Percentiles rank a stretch among this genome's conserved stretches.
These are phyloP conservation scores for Ptyas mucosa DNA, from an alignment of 2,113 vertebrate genomes.

Conservation along the genomic window DNA sequence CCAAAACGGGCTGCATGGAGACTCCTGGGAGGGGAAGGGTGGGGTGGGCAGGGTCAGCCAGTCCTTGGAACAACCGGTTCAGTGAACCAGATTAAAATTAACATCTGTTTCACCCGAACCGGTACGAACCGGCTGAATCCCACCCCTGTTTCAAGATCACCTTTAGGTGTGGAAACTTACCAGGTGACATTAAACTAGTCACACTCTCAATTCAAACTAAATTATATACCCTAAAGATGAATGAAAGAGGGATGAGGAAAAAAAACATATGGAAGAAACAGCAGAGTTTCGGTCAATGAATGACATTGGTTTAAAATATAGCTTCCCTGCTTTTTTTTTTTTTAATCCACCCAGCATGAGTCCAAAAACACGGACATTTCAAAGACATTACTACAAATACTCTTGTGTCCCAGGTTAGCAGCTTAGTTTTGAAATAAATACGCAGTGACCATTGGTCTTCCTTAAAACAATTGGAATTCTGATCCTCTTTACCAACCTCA, in stretches of 20 bases:
- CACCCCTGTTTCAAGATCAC: neutral
- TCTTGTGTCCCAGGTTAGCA: neutral
- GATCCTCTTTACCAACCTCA: neutral
- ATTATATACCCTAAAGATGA: neutral
- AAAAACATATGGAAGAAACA: neutral
- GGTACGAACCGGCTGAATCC: too few species aligned
- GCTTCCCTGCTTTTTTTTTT: neutral
- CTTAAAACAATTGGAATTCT: neutral
- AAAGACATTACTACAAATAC: neutral
- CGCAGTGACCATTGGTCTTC: neutral
- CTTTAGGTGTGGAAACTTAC: neutral
- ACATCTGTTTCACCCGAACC: too few species aligned
- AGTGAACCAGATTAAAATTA: too few species aligned
- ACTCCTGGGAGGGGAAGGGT: too few species aligned
- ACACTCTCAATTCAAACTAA: neutral
- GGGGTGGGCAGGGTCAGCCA: too few species aligned
- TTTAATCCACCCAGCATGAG: neutral
- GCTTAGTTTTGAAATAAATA: neutral
- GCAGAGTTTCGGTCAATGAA: neutral
- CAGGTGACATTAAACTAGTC: neutral
- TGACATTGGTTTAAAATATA: neutral
- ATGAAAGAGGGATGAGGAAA: neutral
- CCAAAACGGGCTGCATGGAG: too few species aligned
- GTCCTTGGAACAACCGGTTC: too few species aligned
- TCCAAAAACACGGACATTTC: neutral